Evolutionary conservation across 1,140 invertebrate genomes (phyloP).

Genomic region (Drosophila carrolli): DNA sequence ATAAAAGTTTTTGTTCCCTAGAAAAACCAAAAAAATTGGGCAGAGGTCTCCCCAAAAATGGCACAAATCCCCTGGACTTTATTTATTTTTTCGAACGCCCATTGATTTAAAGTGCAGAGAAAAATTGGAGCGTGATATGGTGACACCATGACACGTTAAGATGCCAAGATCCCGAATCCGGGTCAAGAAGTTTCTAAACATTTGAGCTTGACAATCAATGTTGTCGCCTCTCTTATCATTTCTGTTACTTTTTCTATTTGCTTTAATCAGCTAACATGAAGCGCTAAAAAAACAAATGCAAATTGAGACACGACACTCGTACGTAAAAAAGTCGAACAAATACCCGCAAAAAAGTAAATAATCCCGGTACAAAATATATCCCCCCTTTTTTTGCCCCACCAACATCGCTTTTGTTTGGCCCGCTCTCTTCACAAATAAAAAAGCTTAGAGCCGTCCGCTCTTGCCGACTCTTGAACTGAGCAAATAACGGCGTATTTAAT

Average conservation of each 20-base stretch:
- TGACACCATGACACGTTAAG: conserved; percentile 24
- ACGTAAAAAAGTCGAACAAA: conserved; percentile 20
- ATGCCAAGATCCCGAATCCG: conserved; percentile 1
- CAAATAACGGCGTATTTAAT: conserved; percentile 68
- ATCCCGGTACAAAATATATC: conserved; percentile 21
- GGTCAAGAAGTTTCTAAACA: conserved; percentile 9
- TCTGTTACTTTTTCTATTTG: conserved; percentile 32
- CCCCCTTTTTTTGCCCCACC: conserved; percentile 1
- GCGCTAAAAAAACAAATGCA: conserved; percentile 37
- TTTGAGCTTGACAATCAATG: conserved; percentile 30
- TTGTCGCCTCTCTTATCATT: conserved; percentile 5
- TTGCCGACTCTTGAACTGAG: conserved; percentile 8
- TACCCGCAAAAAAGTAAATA: conserved; percentile 52
- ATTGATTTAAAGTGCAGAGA: conserved; percentile 17
- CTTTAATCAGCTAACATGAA: conserved; percentile 51
- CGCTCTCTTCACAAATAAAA: conserved; percentile 14
- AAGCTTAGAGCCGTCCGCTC: conserved; percentile 17
- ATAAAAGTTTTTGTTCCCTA: conserved; percentile 66
- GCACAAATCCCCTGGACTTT: conserved; percentile 21
- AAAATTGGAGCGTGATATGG: conserved; percentile 20
- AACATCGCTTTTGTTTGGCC: background rate
- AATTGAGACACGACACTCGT: conserved; percentile 40
- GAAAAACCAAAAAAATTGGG: conserved; percentile 8
- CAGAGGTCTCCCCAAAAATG: conserved; percentile 5
- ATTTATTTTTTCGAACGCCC: conserved; percentile 15